Conservation (phyloP, 2,888 invertebrate genomes). For the Gymnosoma rotundatum region DNA sequence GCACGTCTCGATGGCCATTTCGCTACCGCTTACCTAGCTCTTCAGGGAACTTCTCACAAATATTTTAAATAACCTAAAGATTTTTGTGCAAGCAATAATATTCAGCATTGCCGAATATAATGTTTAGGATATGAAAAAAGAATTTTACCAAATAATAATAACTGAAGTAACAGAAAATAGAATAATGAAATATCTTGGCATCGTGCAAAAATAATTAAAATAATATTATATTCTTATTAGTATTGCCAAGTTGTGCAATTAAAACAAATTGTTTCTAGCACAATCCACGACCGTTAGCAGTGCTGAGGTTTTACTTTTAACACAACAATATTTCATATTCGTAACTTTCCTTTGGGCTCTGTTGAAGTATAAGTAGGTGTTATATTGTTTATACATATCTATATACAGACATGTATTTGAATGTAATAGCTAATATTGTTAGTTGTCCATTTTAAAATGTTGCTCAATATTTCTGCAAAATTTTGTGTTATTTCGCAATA, state of each 20-base stretch:
- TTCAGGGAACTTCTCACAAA: no score
- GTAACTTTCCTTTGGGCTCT: neutral
- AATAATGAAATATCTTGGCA: no score
- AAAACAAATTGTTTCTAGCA: constrained; percentile 78
- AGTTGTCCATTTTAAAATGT: neutral
- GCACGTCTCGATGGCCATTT: no score
- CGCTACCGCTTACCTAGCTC: no score
- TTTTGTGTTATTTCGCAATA: neutral
- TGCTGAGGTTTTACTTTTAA: constrained; percentile 24
- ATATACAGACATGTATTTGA: no score
- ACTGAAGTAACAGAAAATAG: neutral
- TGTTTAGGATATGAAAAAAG: no score
- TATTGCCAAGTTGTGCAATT: constrained; percentile 77
- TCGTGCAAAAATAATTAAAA: constrained; percentile 71
- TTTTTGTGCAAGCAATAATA: no score
- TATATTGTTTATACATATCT: no score
- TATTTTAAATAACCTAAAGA: no score
- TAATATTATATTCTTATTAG: constrained; percentile 76
- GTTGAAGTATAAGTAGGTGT: neutral
- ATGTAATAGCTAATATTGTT: neutral
- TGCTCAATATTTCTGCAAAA: constrained; percentile 18
- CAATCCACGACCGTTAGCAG: constrained; percentile 66
- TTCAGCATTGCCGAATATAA: no score
- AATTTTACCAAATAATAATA: neutral
- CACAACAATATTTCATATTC: constrained; percentile 6